These are phyloP conservation scores for Platichthys flesus DNA, from an alignment of 2,113 vertebrate species.

Conservation along the genomic window DNA sequence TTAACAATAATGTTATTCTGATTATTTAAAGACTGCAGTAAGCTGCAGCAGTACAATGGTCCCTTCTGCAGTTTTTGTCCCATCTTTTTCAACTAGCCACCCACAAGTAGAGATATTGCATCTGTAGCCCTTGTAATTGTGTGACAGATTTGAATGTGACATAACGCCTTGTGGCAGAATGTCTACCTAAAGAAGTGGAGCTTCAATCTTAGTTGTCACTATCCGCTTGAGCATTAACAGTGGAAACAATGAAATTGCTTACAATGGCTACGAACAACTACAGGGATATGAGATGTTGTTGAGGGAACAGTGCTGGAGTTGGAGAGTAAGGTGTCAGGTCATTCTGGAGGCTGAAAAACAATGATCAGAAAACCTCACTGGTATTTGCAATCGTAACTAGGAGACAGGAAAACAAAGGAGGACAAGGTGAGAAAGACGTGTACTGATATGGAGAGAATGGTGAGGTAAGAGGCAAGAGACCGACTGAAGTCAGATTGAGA, in stretches of 20 bases:
- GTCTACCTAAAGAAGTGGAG: neutral
- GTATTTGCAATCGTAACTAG: constrained; percentile 38
- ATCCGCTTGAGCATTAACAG: neutral
- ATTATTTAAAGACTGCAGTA: no score
- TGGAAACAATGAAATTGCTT: neutral
- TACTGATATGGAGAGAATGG: constrained; percentile 19
- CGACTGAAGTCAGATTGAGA: constrained; percentile 28
- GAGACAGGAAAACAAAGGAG: constrained; percentile 38
- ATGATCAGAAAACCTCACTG: constrained; percentile 17
- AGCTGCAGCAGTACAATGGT: no score
- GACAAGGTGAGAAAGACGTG: constrained; percentile 49
- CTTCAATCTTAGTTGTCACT: neutral
- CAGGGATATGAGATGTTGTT: neutral
- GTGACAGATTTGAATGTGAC: neutral
- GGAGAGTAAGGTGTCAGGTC: constrained; percentile 4
- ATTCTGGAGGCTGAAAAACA: constrained; percentile 25
- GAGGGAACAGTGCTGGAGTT: neutral
- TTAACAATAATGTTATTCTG: no score
- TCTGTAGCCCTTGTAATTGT: neutral
- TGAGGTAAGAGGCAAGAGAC: constrained; percentile 29
- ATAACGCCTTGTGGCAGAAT: neutral
- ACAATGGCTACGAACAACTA: neutral
- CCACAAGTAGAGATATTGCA: neutral
- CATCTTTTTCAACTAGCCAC: no score
- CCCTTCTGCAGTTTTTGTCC: no score